Conservation (phyloP, 1,140 invertebrate species). For the Dufourea novaeangliae region DNA sequence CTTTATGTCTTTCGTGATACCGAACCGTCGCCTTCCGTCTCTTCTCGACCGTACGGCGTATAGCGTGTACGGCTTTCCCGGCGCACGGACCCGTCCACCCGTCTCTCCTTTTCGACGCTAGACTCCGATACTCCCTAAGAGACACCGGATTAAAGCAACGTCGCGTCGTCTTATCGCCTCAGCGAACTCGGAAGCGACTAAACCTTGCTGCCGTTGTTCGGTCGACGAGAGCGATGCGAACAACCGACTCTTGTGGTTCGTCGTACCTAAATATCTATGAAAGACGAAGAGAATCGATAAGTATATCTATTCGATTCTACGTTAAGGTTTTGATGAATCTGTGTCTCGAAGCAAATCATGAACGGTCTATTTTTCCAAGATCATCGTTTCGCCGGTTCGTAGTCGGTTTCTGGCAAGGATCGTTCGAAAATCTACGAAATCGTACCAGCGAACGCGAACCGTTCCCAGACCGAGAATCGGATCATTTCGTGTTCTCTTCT, state of each 20-base stretch:
- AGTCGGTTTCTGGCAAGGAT: not conserved
- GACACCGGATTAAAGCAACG: conserved; percentile 6
- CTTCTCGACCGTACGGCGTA: not conserved
- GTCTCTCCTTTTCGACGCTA: not conserved
- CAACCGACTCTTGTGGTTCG: no score
- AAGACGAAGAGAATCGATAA: no score
- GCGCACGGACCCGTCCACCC: not conserved
- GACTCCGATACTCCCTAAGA: not conserved
- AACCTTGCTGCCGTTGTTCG: no score
- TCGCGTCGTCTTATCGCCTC: not conserved
- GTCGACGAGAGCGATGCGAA: no score
- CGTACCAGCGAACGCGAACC: not conserved
- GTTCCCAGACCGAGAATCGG: not conserved
- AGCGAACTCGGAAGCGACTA: not conserved
- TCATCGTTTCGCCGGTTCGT: conserved; percentile 2
- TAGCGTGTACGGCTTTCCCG: not conserved
- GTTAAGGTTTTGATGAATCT: no score
- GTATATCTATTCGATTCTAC: no score
- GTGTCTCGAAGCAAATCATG: no score
- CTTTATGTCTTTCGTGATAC: conserved; percentile 69
- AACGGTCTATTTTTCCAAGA: conserved; percentile 40
- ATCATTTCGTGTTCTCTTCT: not conserved
- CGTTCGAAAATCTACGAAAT: conserved; percentile 31
- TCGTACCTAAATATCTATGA: no score
- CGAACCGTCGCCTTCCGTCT: conserved; percentile 13